Percentiles rank a stretch among this genome's conserved stretches.
These are phyloP conservation scores for Oreotrochilus melanogaster DNA, from an alignment of 2,113 vertebrate genomes.

Conservation along the genomic window DNA sequence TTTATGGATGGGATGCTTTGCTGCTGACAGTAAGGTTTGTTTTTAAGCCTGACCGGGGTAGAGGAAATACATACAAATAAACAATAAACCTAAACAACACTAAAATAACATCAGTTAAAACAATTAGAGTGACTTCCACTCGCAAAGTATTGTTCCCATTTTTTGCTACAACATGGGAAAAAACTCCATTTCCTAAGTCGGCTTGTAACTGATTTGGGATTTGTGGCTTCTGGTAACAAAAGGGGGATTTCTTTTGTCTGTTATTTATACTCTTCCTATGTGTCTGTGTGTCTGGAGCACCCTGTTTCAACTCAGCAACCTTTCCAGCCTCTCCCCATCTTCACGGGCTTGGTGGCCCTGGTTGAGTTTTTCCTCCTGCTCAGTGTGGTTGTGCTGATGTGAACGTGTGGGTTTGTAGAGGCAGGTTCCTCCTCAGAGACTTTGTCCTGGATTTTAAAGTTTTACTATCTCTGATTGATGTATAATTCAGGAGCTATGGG, in stretches of 20 bases:
- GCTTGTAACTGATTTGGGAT: conserved; percentile 61
- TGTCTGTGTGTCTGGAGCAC: conserved; percentile 1
- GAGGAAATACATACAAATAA: conserved; percentile 84
- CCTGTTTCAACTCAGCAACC: background rate
- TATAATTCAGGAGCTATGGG: conserved; percentile 3
- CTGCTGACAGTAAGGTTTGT: conserved; percentile 24
- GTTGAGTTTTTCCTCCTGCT: background rate
- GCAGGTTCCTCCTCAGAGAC: background rate
- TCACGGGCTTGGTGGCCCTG: background rate
- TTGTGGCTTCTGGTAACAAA: conserved; percentile 76
- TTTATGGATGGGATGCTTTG: conserved; percentile 26
- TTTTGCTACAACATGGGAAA: conserved; percentile 75
- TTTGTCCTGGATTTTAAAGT: conserved; percentile 35
- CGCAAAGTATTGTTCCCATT: conserved; percentile 75
- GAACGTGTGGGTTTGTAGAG: background rate
- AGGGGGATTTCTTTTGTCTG: conserved; percentile 61
- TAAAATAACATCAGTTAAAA: conserved; percentile 83
- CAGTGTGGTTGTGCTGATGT: fast-evolving
- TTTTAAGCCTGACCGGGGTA: conserved; percentile 58
- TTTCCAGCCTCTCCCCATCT: background rate
- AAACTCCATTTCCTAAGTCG: conserved; percentile 73
- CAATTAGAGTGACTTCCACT: conserved; percentile 79
- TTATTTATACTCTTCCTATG: conserved; percentile 73
- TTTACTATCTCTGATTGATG: background rate
- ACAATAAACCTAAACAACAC: conserved; percentile 80